Percentiles rank a stretch among this genome's conserved stretches.
Evolutionary conservation across 2,797 vertebrate genomes (phyloP).

Genomic region (Corythornis leucogaster): DNA sequence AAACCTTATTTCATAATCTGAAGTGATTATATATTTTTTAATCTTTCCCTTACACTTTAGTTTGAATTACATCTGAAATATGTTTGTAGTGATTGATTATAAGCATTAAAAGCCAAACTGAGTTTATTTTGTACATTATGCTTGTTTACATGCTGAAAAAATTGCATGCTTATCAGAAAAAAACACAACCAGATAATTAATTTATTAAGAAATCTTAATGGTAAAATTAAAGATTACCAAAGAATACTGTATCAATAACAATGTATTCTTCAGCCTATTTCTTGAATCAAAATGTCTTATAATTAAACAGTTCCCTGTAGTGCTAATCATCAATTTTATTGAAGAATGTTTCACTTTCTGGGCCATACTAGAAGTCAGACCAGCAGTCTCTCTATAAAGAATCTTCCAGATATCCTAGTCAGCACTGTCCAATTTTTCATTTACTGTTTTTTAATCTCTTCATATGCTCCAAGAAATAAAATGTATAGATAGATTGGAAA

Average conservation of each 20-base stretch:
- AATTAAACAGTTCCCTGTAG: neutral
- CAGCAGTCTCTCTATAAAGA: neutral
- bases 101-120: neutral
- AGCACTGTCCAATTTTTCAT: neutral
- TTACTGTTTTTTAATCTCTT: neutral
- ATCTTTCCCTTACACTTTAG: neutral
- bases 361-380: neutral
- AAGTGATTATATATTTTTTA: neutral
- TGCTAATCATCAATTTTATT: neutral
- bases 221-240: neutral
- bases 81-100: neutral
- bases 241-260: neutral
- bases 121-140: neutral
- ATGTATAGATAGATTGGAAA: neutral
- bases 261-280: neutral
- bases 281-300: neutral
- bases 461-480: neutral
- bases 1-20: neutral
- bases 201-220: neutral
- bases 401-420: neutral
- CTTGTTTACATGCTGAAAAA: neutral
- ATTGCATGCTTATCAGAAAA: neutral
- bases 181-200: neutral
- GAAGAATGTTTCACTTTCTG: neutral
- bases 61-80: neutral